phyloP scores from a whole-genome alignment of 2,797 vertebrate genomes.

The Chelonia mydas region DNA sequence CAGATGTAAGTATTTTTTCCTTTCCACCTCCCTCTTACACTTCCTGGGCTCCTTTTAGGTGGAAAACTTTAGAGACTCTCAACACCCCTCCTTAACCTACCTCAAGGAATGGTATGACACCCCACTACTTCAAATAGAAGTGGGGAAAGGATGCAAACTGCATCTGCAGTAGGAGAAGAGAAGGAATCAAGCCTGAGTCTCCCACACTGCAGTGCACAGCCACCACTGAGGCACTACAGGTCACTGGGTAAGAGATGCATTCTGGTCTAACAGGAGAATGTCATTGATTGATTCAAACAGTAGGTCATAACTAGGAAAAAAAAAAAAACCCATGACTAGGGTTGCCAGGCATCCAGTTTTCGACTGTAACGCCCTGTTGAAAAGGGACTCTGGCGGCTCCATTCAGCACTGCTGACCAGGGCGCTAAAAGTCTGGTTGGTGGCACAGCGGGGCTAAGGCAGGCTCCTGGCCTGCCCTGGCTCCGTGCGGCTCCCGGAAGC shows the following conservation, averaged over 20 bases:
- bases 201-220: neutral
- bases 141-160: neutral
- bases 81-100: neutral
- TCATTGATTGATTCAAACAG: accelerated
- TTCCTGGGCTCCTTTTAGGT: neutral
- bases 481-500: too few species aligned
- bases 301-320: neutral
- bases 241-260: neutral
- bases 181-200: neutral
- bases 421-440: too few species aligned
- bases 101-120: neutral
- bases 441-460: too few species aligned
- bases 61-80: neutral
- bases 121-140: too few species aligned
- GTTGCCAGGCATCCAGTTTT: too few species aligned
- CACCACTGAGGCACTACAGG: neutral
- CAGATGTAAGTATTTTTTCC: neutral
- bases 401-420: too few species aligned
- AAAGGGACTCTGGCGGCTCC: too few species aligned
- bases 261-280: neutral
- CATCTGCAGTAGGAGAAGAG: neutral
- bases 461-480: too few species aligned
- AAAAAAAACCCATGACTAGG: neutral
- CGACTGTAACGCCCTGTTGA: too few species aligned
- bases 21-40: neutral